Percentiles rank a stretch among this genome's conserved stretches.
phyloP scores from a whole-genome alignment of 2,113 vertebrate species.

The Gallinago jamesoni region DNA sequence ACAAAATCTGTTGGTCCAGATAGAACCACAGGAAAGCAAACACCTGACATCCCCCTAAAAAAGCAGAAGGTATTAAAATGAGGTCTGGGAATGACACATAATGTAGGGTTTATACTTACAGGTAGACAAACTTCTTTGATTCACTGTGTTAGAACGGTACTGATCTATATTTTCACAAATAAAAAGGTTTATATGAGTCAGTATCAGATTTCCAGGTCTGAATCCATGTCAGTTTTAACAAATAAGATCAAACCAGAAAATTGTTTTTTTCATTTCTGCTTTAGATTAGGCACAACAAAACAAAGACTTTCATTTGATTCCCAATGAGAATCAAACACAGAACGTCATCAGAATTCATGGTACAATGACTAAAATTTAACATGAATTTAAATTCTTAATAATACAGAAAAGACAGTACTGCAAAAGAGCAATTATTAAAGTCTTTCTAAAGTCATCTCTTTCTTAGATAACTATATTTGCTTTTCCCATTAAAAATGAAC shows the following conservation, averaged over 20 bases:
- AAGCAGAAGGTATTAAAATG: neutral
- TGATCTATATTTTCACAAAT: neutral
- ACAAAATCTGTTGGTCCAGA: neutral
- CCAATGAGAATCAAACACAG: neutral
- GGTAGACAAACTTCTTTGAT: neutral
- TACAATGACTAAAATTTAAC: neutral
- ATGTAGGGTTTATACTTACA: neutral
- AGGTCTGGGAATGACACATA: neutral
- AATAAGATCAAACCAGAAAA: neutral
- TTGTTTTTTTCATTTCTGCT: neutral
- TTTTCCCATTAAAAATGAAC: neutral
- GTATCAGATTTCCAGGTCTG: neutral
- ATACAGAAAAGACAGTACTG: neutral
- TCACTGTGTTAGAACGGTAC: neutral
- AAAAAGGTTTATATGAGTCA: neutral
- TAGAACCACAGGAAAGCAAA: neutral
- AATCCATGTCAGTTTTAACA: neutral
- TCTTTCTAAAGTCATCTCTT: neutral
- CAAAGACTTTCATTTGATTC: neutral
- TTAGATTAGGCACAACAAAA: neutral
- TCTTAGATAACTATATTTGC: neutral
- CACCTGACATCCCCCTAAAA: neutral
- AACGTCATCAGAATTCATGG: neutral
- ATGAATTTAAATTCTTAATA: neutral
- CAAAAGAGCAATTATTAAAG: neutral